Evolutionary conservation across 2,888 invertebrate species (phyloP).

Genomic region (Sepiola atlantica): DNA sequence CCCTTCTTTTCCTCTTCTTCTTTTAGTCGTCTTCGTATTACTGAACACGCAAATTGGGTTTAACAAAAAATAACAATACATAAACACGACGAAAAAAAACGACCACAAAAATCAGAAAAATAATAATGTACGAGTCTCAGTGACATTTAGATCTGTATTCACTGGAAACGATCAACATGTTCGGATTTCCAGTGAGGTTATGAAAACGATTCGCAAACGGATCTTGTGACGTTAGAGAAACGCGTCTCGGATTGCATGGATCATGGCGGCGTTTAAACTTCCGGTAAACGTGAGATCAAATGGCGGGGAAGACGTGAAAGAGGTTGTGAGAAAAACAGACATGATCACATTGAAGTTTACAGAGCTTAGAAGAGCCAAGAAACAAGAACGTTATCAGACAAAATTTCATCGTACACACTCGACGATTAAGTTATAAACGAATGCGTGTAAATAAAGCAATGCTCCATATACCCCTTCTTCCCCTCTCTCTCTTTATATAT

Average conservation of each 20-base stretch:
- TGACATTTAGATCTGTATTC: background rate
- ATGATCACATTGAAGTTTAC: background rate
- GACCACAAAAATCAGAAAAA: background rate
- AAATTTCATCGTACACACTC: background rate
- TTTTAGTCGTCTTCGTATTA: too few relatives aligned
- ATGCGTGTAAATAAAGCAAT: too few relatives aligned
- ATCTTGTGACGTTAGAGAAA: conserved; percentile 18
- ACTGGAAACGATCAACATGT: background rate
- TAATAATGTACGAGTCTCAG: background rate
- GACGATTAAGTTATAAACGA: too few relatives aligned
- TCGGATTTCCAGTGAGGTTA: background rate
- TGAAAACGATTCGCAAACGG: background rate
- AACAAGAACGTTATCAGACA: background rate
- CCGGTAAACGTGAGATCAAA: background rate
- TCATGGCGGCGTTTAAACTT: conserved; percentile 15
- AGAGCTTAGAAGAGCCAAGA: background rate
- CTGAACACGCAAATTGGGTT: too few relatives aligned
- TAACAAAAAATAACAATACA: background rate
- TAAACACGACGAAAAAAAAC: background rate
- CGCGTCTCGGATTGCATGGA: background rate
- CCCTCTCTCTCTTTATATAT: too few relatives aligned
- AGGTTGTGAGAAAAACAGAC: background rate
- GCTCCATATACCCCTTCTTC: too few relatives aligned
- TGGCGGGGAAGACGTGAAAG: background rate
- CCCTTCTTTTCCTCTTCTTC: too few relatives aligned